Conservation (phyloP, 2,888 invertebrate species). For the Acleris emargana region DNA sequence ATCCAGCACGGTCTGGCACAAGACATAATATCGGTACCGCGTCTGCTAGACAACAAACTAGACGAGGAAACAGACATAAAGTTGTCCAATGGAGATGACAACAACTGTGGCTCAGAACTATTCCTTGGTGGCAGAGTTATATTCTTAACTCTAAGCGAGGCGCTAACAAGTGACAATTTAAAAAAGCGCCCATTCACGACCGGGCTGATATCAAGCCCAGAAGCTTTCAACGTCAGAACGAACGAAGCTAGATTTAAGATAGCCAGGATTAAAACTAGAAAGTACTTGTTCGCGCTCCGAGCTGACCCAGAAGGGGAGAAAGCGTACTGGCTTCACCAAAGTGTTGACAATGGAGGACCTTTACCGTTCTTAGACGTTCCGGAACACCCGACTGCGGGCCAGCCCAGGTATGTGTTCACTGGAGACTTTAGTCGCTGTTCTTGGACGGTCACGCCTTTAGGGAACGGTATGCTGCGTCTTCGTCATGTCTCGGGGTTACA, state of each 20-base stretch:
- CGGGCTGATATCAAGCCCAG: not conserved
- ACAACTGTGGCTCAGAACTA: not conserved
- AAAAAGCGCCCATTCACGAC: not conserved
- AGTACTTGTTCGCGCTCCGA: not conserved
- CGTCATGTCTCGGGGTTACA: not conserved
- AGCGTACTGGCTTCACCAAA: constrained; percentile 2
- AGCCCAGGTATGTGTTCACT: constrained; percentile 5
- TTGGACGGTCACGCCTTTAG: not conserved
- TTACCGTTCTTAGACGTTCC: constrained; percentile 1
- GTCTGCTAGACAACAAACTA: not conserved
- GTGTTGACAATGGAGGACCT: not conserved
- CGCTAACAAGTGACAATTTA: not conserved
- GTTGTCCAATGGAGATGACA: not conserved
- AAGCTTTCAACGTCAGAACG: no score
- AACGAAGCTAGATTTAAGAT: not conserved
- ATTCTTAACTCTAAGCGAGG: not conserved
- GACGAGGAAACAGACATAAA: not conserved
- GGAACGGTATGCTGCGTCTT: not conserved
- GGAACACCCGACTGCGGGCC: not conserved
- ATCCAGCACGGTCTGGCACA: not conserved
- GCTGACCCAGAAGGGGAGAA: not conserved
- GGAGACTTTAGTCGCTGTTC: constrained; percentile 1
- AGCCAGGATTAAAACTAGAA: not conserved
- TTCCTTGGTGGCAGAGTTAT: not conserved
- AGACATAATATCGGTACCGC: not conserved